A percentile compares a stretch with the other conserved stretches of the same genome.
phyloP scores from a whole-genome alignment of 2,888 invertebrate species.

The Zaprionus bogoriensis region DNA sequence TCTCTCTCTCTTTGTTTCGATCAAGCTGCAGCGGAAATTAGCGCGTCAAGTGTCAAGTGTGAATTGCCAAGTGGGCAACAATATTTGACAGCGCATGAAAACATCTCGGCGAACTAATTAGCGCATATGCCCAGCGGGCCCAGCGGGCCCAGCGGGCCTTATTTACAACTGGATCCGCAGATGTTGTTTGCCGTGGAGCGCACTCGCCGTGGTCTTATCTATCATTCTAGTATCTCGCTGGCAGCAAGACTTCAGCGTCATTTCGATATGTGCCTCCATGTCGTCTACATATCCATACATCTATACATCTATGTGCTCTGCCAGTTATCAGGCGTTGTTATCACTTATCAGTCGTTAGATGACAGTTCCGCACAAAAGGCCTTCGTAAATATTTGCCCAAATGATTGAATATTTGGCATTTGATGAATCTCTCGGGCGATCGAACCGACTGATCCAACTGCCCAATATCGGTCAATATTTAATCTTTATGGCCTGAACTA shows the following conservation, averaged over 20 bases:
- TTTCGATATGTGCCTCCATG: not conserved
- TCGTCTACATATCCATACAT: no score
- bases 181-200: no score
- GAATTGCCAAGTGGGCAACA: slow-evolving; percentile 72
- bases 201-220: no score
- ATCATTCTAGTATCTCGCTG: no score
- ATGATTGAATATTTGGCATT: not conserved
- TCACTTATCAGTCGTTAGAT: not conserved
- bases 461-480: slow-evolving; percentile 42
- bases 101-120: slow-evolving; percentile 64
- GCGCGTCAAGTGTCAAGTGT: slow-evolving; percentile 71
- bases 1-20: slow-evolving; percentile 27
- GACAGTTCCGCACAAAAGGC: not conserved
- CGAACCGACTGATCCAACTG: not conserved
- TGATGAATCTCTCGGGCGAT: not conserved
- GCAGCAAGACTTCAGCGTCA: no score
- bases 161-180: no score
- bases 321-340: not conserved
- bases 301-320: not conserved
- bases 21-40: slow-evolving; percentile 62
- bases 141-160: no score
- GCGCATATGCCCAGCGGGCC: slow-evolving; percentile 49
- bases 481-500: slow-evolving; percentile 26
- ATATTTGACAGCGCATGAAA: slow-evolving; percentile 65
- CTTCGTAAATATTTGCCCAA: not conserved